These are phyloP conservation scores for Mohoua ochrocephala DNA, from an alignment of 2,113 vertebrate genomes.

Conservation along the genomic window DNA sequence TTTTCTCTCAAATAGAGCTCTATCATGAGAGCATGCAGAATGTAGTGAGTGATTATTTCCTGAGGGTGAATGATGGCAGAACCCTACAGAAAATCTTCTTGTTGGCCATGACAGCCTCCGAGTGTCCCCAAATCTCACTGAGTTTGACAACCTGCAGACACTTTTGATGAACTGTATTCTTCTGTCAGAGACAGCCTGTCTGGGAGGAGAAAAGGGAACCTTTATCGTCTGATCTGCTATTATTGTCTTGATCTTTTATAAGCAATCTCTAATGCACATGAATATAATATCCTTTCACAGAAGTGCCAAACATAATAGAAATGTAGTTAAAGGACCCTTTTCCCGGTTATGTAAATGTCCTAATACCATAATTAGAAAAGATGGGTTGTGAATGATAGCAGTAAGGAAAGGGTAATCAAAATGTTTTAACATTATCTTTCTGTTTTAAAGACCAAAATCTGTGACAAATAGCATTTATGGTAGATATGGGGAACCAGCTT, in stretches of 20 bases:
- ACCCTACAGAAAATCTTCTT: conserved; percentile 89
- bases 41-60: conserved; percentile 88
- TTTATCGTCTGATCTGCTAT: conserved; percentile 83
- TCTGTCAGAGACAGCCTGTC: conserved; percentile 85
- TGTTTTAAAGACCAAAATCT: conserved; percentile 72
- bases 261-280: conserved; percentile 82
- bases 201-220: conserved; percentile 82
- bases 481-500: conserved; percentile 47
- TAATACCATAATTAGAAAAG: conserved; percentile 79
- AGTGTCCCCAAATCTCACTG: conserved; percentile 79
- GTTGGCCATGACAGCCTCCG: conserved; percentile 84
- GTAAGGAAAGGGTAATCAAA: conserved; percentile 73
- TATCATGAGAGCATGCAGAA: conserved; percentile 78
- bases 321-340: conserved; percentile 75
- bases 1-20: conserved; percentile 80
- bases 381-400: conserved; percentile 72
- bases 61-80: conserved; percentile 88
- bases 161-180: conserved; percentile 88
- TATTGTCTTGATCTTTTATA: conserved; percentile 86
- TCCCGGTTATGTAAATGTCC: conserved; percentile 78
- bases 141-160: conserved; percentile 97
- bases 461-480: conserved; percentile 67
- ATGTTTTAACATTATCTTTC: conserved; percentile 71
- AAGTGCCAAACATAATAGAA: conserved; percentile 83
- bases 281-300: conserved; percentile 83